These are phyloP conservation scores for Torymus tubicola DNA, from an alignment of 2,888 invertebrate genomes.

Conservation along the genomic window DNA sequence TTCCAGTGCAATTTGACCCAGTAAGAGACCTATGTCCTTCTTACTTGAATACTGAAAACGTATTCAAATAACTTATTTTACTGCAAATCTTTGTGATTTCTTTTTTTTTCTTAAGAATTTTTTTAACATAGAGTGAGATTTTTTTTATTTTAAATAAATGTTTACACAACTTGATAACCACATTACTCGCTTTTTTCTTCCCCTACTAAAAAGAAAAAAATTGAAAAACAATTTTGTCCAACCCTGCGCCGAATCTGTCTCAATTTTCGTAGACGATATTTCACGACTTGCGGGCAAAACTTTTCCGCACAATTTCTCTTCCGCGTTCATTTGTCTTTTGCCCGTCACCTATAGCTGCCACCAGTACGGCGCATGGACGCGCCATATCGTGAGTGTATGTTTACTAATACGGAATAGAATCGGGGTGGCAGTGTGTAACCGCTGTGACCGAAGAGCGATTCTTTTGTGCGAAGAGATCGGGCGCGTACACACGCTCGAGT, in stretches of 20 bases:
- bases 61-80: too few species aligned
- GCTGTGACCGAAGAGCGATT: conserved; percentile 6
- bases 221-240: too few species aligned
- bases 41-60: too few species aligned
- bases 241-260: background rate
- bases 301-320: conserved; percentile 27
- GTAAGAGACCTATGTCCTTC: too few species aligned
- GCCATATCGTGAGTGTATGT: conserved; percentile 21
- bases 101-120: too few species aligned
- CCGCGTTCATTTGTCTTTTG: conserved; percentile 24
- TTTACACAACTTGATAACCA: too few species aligned
- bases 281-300: conserved; percentile 9
- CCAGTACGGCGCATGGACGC: background rate
- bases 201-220: too few species aligned
- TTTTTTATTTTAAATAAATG: too few species aligned
- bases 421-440: background rate
- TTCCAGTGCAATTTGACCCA: too few species aligned
- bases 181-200: too few species aligned
- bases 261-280: conserved; percentile 20
- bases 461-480: background rate
- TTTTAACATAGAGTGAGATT: too few species aligned
- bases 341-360: background rate
- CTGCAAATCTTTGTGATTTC: too few species aligned
- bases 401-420: conserved; percentile 29
- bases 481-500: background rate